Evolutionary conservation across 2,888 invertebrate genomes (phyloP).

Genomic region (Dasysyrphus tricinctus): DNA sequence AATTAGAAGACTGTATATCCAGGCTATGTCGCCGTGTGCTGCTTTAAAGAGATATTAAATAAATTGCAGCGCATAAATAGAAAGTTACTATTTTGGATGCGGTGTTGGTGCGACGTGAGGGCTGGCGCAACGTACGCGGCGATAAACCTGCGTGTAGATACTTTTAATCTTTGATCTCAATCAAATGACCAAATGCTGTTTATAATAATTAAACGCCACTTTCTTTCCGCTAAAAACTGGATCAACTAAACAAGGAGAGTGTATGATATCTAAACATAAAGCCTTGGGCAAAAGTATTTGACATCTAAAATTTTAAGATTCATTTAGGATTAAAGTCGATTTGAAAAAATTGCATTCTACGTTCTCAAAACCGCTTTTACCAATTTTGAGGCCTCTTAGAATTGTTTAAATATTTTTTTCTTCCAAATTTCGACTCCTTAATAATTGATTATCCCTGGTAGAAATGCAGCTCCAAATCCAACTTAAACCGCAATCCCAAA

Average conservation of each 20-base stretch:
- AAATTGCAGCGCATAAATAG: conserved; percentile 55
- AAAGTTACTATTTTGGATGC: conserved; percentile 59
- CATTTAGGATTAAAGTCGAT: too few species aligned
- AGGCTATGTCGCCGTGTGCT: background rate
- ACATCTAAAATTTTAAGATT: too few species aligned
- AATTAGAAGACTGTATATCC: conserved; percentile 3
- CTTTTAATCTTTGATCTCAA: conserved; percentile 69
- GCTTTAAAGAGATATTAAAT: conserved; percentile 25
- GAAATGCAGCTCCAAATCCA: too few species aligned
- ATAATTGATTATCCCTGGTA: too few species aligned
- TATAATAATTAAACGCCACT: conserved; percentile 73
- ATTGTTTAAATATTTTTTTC: too few species aligned
- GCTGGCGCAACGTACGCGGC: background rate
- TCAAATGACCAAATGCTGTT: conserved; percentile 70
- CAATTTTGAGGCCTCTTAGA: too few species aligned
- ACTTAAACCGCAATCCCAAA: too few species aligned
- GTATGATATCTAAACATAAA: background rate
- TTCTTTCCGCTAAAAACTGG: conserved; percentile 69
- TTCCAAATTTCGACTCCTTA: too few species aligned
- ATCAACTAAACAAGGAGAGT: conserved; percentile 37
- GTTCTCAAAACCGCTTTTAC: too few species aligned
- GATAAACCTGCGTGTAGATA: conserved; percentile 36
- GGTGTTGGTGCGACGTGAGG: background rate
- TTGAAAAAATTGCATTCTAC: too few species aligned
- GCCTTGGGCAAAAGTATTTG: background rate